These are phyloP conservation scores for Drosophila pseudoananassae DNA, from an alignment of 1,140 invertebrate genomes.

Conservation along the genomic window DNA sequence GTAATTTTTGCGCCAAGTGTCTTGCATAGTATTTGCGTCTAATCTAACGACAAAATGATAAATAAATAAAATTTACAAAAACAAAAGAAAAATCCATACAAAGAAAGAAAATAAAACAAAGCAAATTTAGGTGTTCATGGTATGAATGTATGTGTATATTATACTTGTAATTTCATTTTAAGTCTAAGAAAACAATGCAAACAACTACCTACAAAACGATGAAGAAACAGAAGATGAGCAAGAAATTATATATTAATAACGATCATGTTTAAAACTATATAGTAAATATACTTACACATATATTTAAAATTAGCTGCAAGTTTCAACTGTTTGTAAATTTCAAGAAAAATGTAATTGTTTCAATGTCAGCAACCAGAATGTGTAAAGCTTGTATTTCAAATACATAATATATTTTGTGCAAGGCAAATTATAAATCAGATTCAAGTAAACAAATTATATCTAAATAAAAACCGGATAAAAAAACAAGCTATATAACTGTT, in stretches of 20 bases:
- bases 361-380: constrained; percentile 42
- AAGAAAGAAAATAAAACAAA: constrained; percentile 38
- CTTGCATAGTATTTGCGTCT: constrained; percentile 71
- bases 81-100: constrained; percentile 38
- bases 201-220: constrained; percentile 69
- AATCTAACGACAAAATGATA: constrained; percentile 41
- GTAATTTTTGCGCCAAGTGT: constrained; percentile 65
- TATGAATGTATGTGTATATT: constrained; percentile 58
- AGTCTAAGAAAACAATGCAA: constrained; percentile 73
- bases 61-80: constrained; percentile 8
- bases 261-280: constrained; percentile 45
- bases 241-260: constrained; percentile 61
- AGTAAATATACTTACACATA: constrained; percentile 50
- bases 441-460: constrained; percentile 6
- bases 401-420: constrained; percentile 43
- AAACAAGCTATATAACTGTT: constrained; percentile 9
- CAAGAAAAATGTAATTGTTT: constrained; percentile 59
- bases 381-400: constrained; percentile 53
- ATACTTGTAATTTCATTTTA: constrained; percentile 61
- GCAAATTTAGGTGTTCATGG: constrained; percentile 71
- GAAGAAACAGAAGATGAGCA: constrained; percentile 24
- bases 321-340: constrained; percentile 73
- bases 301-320: constrained; percentile 70
- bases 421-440: constrained; percentile 34
- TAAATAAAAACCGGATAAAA: not conserved